A percentile compares a stretch with the other conserved stretches of the same genome.
Evolutionary conservation across 1,140 invertebrate genomes (phyloP).

Genomic region (Onthophagus taurus): DNA sequence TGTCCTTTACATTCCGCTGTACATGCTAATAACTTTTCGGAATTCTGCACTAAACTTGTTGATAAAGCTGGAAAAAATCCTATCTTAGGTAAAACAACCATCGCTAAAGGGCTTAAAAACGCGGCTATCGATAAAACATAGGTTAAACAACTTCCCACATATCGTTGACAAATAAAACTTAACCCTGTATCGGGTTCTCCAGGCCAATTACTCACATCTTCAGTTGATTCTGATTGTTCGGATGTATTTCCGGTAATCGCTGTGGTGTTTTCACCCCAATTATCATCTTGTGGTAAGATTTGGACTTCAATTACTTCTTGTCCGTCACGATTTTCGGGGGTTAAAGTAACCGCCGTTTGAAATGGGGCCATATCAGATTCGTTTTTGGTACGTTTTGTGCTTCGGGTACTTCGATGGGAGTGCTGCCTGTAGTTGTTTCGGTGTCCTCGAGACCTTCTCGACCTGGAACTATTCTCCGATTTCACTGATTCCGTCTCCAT

Average conservation of each 20-base stretch:
- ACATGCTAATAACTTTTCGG: slow-evolving; percentile 52
- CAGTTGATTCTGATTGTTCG: slow-evolving; percentile 86
- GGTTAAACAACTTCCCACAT: slow-evolving; percentile 67
- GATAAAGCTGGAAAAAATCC: slow-evolving; percentile 60
- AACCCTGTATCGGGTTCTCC: slow-evolving; percentile 62
- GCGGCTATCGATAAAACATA: slow-evolving; percentile 68
- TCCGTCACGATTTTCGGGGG: slow-evolving; percentile 51
- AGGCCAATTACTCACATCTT: slow-evolving; percentile 76
- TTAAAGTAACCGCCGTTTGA: slow-evolving; percentile 52
- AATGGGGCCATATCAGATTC: slow-evolving; percentile 55
- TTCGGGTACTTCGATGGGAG: slow-evolving; percentile 47
- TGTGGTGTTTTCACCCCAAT: slow-evolving; percentile 97
- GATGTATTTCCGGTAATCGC: slow-evolving; percentile 95
- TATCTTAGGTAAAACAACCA: slow-evolving; percentile 88
- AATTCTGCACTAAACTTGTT: slow-evolving; percentile 46
- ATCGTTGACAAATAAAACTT: slow-evolving; percentile 66
- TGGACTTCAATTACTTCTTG: slow-evolving; percentile 75
- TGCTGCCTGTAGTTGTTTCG: slow-evolving; percentile 42
- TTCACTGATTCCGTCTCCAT: slow-evolving; percentile 57
- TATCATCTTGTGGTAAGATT: slow-evolving; percentile 89
- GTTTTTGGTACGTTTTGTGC: slow-evolving; percentile 35
- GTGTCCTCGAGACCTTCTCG: slow-evolving; percentile 44
- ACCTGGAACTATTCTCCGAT: slow-evolving; percentile 50
- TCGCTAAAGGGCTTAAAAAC: slow-evolving; percentile 85
- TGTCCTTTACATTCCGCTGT: slow-evolving; percentile 76